Evolutionary conservation across 2,797 vertebrate genomes (phyloP).

Genomic region (Furcifer pardalis): DNA sequence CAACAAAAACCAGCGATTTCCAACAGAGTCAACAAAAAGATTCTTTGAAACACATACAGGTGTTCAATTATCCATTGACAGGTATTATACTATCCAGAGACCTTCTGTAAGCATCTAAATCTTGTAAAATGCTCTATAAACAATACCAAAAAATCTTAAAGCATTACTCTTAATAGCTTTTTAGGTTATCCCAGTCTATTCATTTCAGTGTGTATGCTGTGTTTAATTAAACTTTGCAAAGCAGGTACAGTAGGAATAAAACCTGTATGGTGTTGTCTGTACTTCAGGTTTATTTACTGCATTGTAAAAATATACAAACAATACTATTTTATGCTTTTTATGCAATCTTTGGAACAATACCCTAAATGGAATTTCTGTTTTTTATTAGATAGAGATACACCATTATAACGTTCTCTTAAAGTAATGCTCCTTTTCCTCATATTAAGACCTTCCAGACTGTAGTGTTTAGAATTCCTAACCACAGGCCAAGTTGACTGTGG

Average conservation of each 20-base stretch:
- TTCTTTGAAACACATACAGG: background rate
- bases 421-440: too few relatives aligned
- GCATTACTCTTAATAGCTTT: background rate
- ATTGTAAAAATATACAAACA: background rate
- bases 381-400: background rate
- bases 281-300: background rate
- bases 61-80: background rate
- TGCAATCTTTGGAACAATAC: background rate
- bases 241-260: background rate
- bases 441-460: background rate
- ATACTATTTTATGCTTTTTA: background rate
- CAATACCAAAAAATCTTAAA: too few relatives aligned
- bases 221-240: background rate
- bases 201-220: background rate
- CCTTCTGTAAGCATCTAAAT: background rate
- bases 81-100: background rate
- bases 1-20: background rate
- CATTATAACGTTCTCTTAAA: background rate
- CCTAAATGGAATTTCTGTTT: background rate
- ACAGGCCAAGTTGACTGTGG: background rate
- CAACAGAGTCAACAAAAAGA: too few relatives aligned
- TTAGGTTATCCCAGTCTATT: background rate
- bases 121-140: too few relatives aligned
- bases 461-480: background rate
- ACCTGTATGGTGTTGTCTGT: background rate